phyloP scores from a whole-genome alignment of 2,888 invertebrate genomes.

The Nebria salina region DNA sequence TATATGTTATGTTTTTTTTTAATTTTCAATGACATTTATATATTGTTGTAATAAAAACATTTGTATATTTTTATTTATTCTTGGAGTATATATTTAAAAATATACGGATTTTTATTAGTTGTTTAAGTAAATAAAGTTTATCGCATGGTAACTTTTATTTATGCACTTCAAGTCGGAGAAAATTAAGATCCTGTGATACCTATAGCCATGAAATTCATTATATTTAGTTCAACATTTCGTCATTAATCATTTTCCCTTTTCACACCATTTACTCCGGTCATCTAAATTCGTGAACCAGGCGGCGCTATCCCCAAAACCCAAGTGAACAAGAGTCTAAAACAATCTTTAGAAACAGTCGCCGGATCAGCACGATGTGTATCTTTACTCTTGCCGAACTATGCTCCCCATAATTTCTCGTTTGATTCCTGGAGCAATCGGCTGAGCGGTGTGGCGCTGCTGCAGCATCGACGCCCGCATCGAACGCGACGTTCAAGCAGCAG shows the following conservation, averaged over 20 bases:
- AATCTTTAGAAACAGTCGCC: constrained; percentile 20
- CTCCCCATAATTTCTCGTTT: constrained; percentile 39
- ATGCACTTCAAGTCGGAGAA: not conserved
- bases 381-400: constrained; percentile 25
- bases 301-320: not conserved
- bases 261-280: not conserved
- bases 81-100: too few species aligned
- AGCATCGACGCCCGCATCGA: not conserved
- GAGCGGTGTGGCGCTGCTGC: not conserved
- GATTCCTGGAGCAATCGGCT: constrained; percentile 25
- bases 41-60: too few species aligned
- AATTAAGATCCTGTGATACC: not conserved
- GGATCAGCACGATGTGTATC: constrained; percentile 37
- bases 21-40: too few species aligned
- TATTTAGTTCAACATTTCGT: not conserved
- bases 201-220: not conserved
- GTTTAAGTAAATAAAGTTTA: too few species aligned
- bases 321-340: constrained; percentile 3
- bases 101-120: too few species aligned
- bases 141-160: too few species aligned
- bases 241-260: not conserved
- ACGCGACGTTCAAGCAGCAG: not conserved
- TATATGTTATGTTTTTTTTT: too few species aligned
- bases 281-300: not conserved
- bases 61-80: too few species aligned